Base-by-base conservation (phyloP, 1,140 invertebrate genomes). In the Brachionus calyciflorus region DNA sequence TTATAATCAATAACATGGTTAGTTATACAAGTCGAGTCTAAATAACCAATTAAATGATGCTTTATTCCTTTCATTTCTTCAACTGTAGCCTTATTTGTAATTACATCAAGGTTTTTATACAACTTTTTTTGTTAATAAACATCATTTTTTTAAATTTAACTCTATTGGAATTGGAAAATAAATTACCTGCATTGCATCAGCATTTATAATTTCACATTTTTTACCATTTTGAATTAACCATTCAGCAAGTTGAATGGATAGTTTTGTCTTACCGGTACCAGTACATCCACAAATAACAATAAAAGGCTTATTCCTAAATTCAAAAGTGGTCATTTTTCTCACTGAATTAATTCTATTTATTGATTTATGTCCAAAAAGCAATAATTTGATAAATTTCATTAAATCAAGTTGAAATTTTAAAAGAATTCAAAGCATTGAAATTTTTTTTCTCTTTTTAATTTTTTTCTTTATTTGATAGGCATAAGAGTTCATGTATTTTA, bases 111-210 rank as follows among this genome's bases (percentile, higher is more conserved):
- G 4, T 92, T 90, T 85, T 91, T 91, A 86, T 98, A 98, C 5
- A 97, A 89, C 93, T 96, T 24, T 19, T 44, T 24, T 87, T 79
- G 82, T 78, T 80, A 37, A 37, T 37, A 5, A 5, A 37, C 3
- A 9, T 5, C 33, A 9, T 5, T 3, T 37, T 69, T 78, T 65
- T n/a, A 68, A 33, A 76, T 14, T 77, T 7, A 14, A 28, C 2
- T 21, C n/a, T 21, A 17, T 73, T 21, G 28, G 2, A 63, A 55
- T 4, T 28, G 5, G 24, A 26, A 19, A 21, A 37, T 28, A 33
- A 17, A 41, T 86, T 85, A 95, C 93, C 89, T 99, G 96, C 94
- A 99, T 99, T 10, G 96, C 97, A 89, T 99, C 97, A 0, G 96
- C 94, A 79, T 93, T 96, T 55, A 99, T 93, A 57, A 99, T 91